Evolutionary conservation across 2,888 invertebrate species (phyloP).

Genomic region (Drosophila limbata): DNA sequence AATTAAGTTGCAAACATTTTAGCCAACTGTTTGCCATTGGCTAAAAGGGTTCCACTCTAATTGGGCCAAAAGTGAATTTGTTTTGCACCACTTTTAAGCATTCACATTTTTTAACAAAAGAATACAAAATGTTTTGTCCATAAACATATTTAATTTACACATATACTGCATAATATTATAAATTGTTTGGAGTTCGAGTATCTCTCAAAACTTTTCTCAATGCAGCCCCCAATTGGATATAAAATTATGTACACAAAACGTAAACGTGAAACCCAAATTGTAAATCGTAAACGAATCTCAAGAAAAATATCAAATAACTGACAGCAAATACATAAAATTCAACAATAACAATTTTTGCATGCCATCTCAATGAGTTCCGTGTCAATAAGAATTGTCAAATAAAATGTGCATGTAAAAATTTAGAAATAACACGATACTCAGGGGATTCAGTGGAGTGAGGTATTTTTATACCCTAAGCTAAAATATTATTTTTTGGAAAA

Average conservation of each 20-base stretch:
- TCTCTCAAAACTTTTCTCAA: slow-evolving; percentile 2
- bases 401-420: slow-evolving; percentile 60
- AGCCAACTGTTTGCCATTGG: slow-evolving; percentile 47
- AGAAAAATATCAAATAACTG: slow-evolving; percentile 69
- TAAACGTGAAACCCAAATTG: slow-evolving; percentile 17
- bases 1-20: slow-evolving; percentile 19
- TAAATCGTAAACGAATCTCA: slow-evolving; percentile 64
- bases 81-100: neutral
- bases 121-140: neutral
- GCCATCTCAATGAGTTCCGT: slow-evolving; percentile 57
- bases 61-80: slow-evolving; percentile 24
- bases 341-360: slow-evolving; percentile 23
- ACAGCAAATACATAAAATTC: slow-evolving; percentile 50
- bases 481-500: too few relatives aligned
- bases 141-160: neutral
- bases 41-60: slow-evolving; percentile 37
- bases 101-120: neutral
- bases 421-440: slow-evolving; percentile 15
- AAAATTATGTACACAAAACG: slow-evolving; percentile 35
- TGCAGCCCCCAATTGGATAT: slow-evolving; percentile 10
- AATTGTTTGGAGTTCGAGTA: neutral
- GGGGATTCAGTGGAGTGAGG: too few relatives aligned
- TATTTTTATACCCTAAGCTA: neutral
- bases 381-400: slow-evolving; percentile 67
- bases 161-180: slow-evolving; percentile 1